Evolutionary conservation across 2,113 vertebrate genomes (phyloP), one percentile per base, ranked within the genome.

Genomic region (Panthera leo): DNA sequence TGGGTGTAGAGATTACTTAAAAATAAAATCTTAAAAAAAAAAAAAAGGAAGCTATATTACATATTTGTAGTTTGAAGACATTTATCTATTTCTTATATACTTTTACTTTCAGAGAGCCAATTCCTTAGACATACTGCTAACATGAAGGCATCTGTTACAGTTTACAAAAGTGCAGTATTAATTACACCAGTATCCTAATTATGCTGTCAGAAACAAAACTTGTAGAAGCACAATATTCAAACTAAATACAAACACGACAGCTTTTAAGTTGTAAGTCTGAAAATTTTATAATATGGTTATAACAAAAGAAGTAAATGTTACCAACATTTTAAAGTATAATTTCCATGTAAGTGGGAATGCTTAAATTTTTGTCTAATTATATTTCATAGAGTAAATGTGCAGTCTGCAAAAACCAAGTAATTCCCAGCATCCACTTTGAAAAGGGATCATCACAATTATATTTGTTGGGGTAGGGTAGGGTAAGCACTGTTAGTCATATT

Each of bases 401-500:
- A 79, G 13, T 78, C 18, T 61, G 12, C 27, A 93, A 48, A 75
- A 1, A 42, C 21, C 51, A 91, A 58, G 8, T n/a, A 93, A 53
- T 80, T 89, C 97, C 79, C 27, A 68, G 78, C 29, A 96, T 15
- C 11, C 36, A 19, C 51, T 91, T 97, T 76, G 31, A 21, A 95
- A 96, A 80, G 89, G 45, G 58, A 79, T 61, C 16, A 67, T 12
- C 7, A 92, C 14, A 19, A 5, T 95, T 21, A 71, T 6, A 36
- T 86, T 58, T 98, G 80, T 23, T 88, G 58, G 89, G 31, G 78
- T 70, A 6, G 89, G 31, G 78, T 70, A 6, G 79, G 45, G 36
- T 79, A 79, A 96, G 82, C 97, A 98, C 58, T 98, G 94, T 98
- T 98, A 96, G 34, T 75, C 89, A 79, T 23, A 75, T 88, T 97